These are phyloP conservation scores for Eupithecia abbreviata DNA, from an alignment of 2,888 invertebrate species.

Conservation along the genomic window DNA sequence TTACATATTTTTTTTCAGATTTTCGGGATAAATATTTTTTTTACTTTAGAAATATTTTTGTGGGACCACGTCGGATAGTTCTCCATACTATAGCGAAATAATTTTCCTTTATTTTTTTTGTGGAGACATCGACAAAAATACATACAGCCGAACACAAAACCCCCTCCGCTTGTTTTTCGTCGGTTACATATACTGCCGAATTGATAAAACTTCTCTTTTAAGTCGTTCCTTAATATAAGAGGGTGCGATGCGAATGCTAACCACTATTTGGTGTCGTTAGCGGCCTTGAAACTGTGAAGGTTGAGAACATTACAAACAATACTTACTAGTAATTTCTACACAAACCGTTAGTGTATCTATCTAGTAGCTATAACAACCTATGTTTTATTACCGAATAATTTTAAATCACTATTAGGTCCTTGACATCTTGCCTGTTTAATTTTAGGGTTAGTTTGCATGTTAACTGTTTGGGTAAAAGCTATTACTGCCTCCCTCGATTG, in stretches of 20 bases:
- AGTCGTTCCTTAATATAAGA: neutral
- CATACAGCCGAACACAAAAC: too few species aligned
- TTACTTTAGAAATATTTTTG: too few species aligned
- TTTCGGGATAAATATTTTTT: too few species aligned
- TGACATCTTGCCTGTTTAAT: conserved; percentile 27
- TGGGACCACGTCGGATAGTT: too few species aligned
- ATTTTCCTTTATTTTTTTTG: too few species aligned
- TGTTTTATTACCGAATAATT: conserved; percentile 33
- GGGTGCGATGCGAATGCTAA: neutral
- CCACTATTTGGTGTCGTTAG: neutral
- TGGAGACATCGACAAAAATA: neutral
- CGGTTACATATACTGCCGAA: neutral
- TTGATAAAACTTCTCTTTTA: neutral
- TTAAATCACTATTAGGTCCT: conserved; percentile 33
- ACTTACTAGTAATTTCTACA: conserved; percentile 30
- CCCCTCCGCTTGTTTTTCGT: too few species aligned
- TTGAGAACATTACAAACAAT: conserved; percentile 38
- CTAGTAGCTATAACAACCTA: conserved; percentile 22
- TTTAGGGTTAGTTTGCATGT: conserved; percentile 21
- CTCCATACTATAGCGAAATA: too few species aligned
- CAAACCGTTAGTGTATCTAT: conserved; percentile 17
- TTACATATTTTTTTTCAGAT: too few species aligned
- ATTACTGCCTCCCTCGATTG: neutral
- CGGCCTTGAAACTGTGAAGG: conserved; percentile 37
- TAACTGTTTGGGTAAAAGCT: conserved; percentile 3